Percentiles rank a stretch among this genome's conserved stretches.
Evolutionary conservation across 1,140 invertebrate species (phyloP).

Genomic region (Leptinotarsa undecemlineata): DNA sequence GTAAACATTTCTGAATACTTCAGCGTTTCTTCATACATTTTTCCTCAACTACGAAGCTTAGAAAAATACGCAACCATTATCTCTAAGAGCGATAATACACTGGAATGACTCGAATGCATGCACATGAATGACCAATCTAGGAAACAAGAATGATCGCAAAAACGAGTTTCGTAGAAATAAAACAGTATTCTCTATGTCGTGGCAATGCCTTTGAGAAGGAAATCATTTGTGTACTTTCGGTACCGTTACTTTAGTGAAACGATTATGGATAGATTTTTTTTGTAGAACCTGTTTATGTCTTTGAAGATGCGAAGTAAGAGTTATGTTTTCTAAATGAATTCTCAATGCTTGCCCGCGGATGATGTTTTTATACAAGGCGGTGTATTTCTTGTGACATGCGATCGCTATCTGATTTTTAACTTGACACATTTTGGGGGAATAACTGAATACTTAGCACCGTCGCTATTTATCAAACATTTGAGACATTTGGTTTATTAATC

Average conservation of each 20-base stretch:
- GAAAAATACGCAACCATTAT: too few relatives aligned
- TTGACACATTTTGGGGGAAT: too few relatives aligned
- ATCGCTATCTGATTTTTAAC: too few relatives aligned
- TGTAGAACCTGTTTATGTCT: not conserved
- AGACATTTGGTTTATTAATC: too few relatives aligned
- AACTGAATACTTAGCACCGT: too few relatives aligned
- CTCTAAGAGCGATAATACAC: too few relatives aligned
- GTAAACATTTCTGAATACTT: too few relatives aligned
- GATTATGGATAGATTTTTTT: constrained; percentile 14
- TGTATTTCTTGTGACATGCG: not conserved
- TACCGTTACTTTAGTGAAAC: constrained; percentile 22
- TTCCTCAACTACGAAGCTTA: too few relatives aligned
- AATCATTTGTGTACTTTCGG: constrained; percentile 3
- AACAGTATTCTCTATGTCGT: not conserved
- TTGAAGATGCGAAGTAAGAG: not conserved
- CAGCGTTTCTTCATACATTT: too few relatives aligned
- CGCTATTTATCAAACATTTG: too few relatives aligned
- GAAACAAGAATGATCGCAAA: constrained; percentile 12
- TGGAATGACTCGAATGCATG: not conserved
- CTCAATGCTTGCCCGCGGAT: not conserved
- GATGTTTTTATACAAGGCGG: not conserved
- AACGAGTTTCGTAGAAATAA: constrained; percentile 3
- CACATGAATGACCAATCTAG: constrained; percentile 3
- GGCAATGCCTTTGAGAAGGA: constrained; percentile 5
- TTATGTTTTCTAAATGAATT: not conserved